Percentiles rank a stretch among this genome's conserved stretches.
Evolutionary conservation across 64 coral and sea anemone genomes (phyloP).

Genomic region (Pocillopora verrucosa): DNA sequence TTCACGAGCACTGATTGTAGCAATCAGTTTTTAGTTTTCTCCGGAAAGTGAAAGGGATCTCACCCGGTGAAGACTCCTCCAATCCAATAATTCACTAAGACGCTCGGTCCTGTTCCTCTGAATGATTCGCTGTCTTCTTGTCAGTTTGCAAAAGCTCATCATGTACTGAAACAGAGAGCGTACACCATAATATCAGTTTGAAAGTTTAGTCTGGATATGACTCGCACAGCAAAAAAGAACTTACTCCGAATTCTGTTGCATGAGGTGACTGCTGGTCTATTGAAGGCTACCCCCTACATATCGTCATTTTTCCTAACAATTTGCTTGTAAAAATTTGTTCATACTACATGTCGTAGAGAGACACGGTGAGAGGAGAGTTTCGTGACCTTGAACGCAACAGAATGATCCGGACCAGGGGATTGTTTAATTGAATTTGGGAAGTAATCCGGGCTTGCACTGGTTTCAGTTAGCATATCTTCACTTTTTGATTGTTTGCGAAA

Average conservation of each 20-base stretch:
- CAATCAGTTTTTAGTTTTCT: background rate
- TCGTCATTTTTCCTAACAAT: no score
- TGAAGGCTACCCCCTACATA: no score
- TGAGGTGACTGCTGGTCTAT: background rate
- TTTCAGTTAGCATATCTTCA: no score
- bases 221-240: background rate
- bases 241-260: background rate
- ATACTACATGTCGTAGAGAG: no score
- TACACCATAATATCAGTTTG: background rate
- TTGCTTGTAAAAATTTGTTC: no score
- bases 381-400: no score
- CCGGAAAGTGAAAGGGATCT: background rate
- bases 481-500: no score
- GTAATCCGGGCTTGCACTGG: no score
- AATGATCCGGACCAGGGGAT: no score
- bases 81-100: conserved; percentile 94
- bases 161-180: conserved; percentile 72
- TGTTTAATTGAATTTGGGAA: no score
- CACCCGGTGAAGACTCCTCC: conserved; percentile 86
- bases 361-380: no score
- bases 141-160: conserved; percentile 85
- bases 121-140: conserved; percentile 90
- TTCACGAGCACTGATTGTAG: background rate
- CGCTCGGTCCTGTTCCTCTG: conserved; percentile 96
- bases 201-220: background rate